Evolutionary conservation across 1,140 invertebrate genomes (phyloP).

Genomic region (Camponotus vicinus): DNA sequence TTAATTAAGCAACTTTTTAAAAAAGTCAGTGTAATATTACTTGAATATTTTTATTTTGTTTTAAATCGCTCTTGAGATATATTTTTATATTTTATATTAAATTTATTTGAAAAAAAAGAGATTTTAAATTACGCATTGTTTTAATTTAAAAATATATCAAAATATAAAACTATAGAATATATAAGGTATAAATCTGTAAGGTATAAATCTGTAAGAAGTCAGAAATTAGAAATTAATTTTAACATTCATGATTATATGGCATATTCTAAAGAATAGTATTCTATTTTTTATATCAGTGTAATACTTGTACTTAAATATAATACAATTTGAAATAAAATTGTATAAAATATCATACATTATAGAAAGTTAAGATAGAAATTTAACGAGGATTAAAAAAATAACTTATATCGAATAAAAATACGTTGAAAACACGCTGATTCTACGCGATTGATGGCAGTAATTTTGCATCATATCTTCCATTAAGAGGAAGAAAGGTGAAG

Average conservation of each 20-base stretch:
- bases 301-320: neutral
- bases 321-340: conserved; percentile 1
- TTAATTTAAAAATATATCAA: neutral
- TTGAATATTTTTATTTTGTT: neutral
- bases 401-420: conserved; percentile 9
- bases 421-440: neutral
- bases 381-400: neutral
- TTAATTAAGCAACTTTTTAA: neutral
- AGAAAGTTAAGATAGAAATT: neutral
- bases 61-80: neutral
- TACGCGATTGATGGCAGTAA: conserved; percentile 1
- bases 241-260: conserved; percentile 2
- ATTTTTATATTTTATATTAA: neutral
- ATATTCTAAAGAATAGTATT: conserved; percentile 27
- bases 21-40: neutral
- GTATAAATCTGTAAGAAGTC: conserved; percentile 23
- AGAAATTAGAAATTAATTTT: conserved; percentile 21
- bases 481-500: neutral
- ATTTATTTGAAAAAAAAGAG: neutral
- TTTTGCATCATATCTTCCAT: neutral
- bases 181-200: conserved; percentile 9
- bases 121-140: neutral
- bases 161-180: neutral
- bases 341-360: conserved; percentile 5
- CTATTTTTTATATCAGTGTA: neutral